Evolutionary conservation across 2,888 invertebrate species (phyloP).

Genomic region (Synanthedon vespiformis): DNA sequence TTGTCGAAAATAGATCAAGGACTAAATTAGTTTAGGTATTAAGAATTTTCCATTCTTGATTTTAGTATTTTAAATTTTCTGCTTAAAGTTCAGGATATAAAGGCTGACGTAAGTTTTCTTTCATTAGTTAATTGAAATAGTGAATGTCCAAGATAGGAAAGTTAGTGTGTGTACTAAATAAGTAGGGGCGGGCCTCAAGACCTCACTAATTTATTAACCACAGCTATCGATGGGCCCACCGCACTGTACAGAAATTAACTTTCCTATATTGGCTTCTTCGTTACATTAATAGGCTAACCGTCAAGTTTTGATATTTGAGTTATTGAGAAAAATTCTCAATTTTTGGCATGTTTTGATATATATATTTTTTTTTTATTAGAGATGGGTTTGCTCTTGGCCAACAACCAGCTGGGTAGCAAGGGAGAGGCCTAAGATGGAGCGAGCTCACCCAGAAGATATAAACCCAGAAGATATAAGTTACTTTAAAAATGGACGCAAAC

Average conservation of each 20-base stretch:
- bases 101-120: background rate
- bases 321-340: background rate
- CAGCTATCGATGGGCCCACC: slow-evolving; percentile 45
- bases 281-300: slow-evolving; percentile 29
- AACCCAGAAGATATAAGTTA: no score
- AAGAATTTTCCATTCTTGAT: no score
- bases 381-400: no score
- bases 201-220: slow-evolving; percentile 63
- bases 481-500: no score
- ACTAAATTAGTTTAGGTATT: no score
- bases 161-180: slow-evolving; percentile 32
- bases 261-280: slow-evolving; percentile 51
- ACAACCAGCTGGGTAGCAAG: no score
- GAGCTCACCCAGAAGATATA: no score
- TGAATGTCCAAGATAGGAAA: slow-evolving; percentile 20
- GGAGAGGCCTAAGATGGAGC: no score
- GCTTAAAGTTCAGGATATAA: no score
- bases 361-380: no score
- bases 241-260: slow-evolving; percentile 62
- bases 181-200: slow-evolving; percentile 28
- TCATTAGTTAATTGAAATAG: slow-evolving; percentile 17
- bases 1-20: no score
- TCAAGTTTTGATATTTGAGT: slow-evolving; percentile 28
- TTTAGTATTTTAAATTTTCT: no score
- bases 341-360: background rate